phyloP scores from a whole-genome alignment of 1,140 invertebrate genomes.

The Ruditapes philippinarum region DNA sequence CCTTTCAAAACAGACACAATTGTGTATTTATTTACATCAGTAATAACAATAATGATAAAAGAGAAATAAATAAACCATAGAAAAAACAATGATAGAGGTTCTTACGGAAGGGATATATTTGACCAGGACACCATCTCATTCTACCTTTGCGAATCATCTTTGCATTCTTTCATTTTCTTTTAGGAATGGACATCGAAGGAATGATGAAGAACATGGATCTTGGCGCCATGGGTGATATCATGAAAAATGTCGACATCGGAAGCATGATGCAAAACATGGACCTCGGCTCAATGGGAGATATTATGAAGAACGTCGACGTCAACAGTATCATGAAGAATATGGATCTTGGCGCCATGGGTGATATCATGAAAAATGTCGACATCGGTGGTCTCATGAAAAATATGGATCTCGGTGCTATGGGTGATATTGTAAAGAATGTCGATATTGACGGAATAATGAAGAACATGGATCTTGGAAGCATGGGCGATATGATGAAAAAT shows the following conservation, averaged over 20 bases:
- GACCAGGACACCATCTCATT: too few species aligned
- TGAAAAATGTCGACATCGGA: slow-evolving; percentile 49
- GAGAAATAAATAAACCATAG: too few species aligned
- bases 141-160: too few species aligned
- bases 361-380: slow-evolving; percentile 33
- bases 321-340: slow-evolving; percentile 42
- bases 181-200: slow-evolving; percentile 34
- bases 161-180: too few species aligned
- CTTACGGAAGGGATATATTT: too few species aligned
- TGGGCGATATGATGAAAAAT: slow-evolving; percentile 55
- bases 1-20: too few species aligned
- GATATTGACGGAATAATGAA: slow-evolving; percentile 56
- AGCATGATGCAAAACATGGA: slow-evolving; percentile 47
- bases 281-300: slow-evolving; percentile 20
- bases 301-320: slow-evolving; percentile 55
- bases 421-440: slow-evolving; percentile 44
- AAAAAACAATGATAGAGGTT: too few species aligned
- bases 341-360: slow-evolving; percentile 50
- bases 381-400: slow-evolving; percentile 48
- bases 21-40: too few species aligned
- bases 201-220: slow-evolving; percentile 65
- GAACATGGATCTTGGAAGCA: slow-evolving; percentile 51
- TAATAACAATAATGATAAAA: too few species aligned
- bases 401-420: slow-evolving; percentile 38
- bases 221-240: slow-evolving; percentile 41